These are phyloP conservation scores for Thysanoteuthis rhombus DNA, from an alignment of 2,888 invertebrate genomes.

Conservation along the genomic window DNA sequence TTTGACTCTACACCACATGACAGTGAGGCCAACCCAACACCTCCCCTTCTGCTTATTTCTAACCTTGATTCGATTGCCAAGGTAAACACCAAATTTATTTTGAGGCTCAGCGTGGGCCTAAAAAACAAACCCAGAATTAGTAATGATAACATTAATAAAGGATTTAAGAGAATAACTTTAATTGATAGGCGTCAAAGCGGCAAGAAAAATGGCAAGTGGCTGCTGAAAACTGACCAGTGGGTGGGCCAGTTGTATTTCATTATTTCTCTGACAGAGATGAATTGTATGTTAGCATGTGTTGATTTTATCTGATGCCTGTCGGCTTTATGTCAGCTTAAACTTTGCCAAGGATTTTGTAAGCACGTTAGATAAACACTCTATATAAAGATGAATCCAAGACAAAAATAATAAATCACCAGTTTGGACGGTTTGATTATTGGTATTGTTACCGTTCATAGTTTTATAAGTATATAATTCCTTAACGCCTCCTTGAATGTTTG, in stretches of 20 bases:
- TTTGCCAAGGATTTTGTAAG: neutral
- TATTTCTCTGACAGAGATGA: neutral
- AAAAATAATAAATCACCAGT: neutral
- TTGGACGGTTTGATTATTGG: neutral
- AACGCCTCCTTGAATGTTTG: neutral
- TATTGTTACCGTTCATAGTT: neutral
- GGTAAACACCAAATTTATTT: neutral
- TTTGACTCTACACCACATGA: neutral
- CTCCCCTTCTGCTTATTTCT: neutral
- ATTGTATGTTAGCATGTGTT: neutral
- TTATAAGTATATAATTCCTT: neutral
- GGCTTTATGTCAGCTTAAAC: neutral
- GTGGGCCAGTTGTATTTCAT: neutral
- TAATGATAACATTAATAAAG: neutral
- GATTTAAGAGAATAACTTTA: neutral
- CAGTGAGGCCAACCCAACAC: neutral
- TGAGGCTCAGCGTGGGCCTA: neutral
- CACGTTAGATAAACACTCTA: neutral
- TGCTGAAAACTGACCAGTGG: neutral
- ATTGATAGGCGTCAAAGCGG: neutral
- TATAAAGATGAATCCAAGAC: neutral
- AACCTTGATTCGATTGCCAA: neutral
- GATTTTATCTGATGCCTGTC: neutral
- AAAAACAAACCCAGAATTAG: neutral
- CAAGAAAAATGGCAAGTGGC: neutral